A percentile compares a stretch with the other conserved stretches of the same genome.
Conservation (phyloP, 2,888 invertebrate species). For the Pyrochroa serraticornis region DNA sequence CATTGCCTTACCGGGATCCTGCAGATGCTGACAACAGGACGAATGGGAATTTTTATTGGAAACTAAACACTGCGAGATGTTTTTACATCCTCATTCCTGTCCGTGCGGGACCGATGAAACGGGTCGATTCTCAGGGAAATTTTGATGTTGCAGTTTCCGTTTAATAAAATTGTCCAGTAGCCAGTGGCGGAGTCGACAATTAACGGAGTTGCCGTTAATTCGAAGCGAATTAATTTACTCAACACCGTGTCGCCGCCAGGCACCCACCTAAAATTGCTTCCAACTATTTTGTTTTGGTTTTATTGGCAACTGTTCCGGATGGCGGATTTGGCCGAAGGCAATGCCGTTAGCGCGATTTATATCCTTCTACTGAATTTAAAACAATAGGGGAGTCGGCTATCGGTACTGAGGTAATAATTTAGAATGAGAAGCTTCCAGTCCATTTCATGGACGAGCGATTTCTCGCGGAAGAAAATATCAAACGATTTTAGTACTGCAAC, state of each 20-base stretch:
- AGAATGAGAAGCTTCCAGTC: slow-evolving; percentile 16
- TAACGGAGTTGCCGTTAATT: slow-evolving; percentile 16
- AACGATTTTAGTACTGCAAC: too few relatives aligned
- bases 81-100: slow-evolving; percentile 33
- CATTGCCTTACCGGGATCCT: slow-evolving; percentile 37
- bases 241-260: slow-evolving; percentile 7
- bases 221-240: slow-evolving; percentile 17
- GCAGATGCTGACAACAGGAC: slow-evolving; percentile 30
- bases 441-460: slow-evolving; percentile 20
- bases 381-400: slow-evolving; percentile 24
- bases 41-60: slow-evolving; percentile 40
- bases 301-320: slow-evolving; percentile 3
- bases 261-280: not conserved
- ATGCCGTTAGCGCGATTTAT: slow-evolving; percentile 15
- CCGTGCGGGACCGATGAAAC: too few relatives aligned
- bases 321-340: slow-evolving; percentile 11
- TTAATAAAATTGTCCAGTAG: slow-evolving; percentile 10
- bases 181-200: slow-evolving; percentile 20
- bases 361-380: slow-evolving; percentile 19
- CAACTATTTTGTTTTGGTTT: slow-evolving; percentile 13
- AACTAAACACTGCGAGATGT: slow-evolving; percentile 30
- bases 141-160: slow-evolving; percentile 16
- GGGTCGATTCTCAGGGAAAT: slow-evolving; percentile 6
- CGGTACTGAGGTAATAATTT: slow-evolving; percentile 12
- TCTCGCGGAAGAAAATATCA: not conserved